These are phyloP conservation scores for Euplexia lucipara DNA, from an alignment of 2,888 invertebrate genomes.

Conservation along the genomic window DNA sequence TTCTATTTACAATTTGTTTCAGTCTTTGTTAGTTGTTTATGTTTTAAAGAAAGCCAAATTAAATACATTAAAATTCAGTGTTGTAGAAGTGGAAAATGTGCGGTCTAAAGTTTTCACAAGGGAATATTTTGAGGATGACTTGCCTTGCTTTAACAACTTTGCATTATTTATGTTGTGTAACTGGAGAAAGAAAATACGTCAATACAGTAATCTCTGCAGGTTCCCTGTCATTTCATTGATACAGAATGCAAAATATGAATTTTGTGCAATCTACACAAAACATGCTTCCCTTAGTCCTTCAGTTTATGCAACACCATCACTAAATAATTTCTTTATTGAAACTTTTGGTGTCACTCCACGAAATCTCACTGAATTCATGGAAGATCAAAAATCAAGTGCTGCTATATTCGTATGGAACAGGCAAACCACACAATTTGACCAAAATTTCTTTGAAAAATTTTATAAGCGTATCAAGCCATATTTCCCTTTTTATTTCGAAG, in stretches of 20 bases:
- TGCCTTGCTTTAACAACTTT: slow-evolving; percentile 67
- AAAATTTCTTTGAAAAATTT: slow-evolving; percentile 75
- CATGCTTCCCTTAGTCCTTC: slow-evolving; percentile 33
- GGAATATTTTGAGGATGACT: not conserved
- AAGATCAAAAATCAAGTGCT: slow-evolving; percentile 68
- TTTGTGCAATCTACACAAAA: slow-evolving; percentile 68
- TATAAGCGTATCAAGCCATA: slow-evolving; percentile 69
- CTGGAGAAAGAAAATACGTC: slow-evolving; percentile 61
- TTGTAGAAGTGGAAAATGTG: slow-evolving; percentile 64
- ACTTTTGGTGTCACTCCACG: slow-evolving; percentile 68
- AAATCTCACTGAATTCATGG: slow-evolving; percentile 54
- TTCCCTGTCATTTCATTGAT: slow-evolving; percentile 65
- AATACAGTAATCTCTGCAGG: slow-evolving; percentile 57
- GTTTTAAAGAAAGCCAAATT: slow-evolving; percentile 73
- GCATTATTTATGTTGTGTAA: slow-evolving; percentile 70
- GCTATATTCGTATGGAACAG: slow-evolving; percentile 79
- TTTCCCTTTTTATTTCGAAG: slow-evolving; percentile 69
- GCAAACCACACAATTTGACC: slow-evolving; percentile 73
- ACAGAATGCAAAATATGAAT: slow-evolving; percentile 71
- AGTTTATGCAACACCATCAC: slow-evolving; percentile 71
- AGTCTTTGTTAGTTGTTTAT: slow-evolving; percentile 68
- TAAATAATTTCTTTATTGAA: slow-evolving; percentile 73
- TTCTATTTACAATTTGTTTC: slow-evolving; percentile 71
- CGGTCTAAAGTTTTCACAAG: slow-evolving; percentile 25
- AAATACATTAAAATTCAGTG: slow-evolving; percentile 73